Conservation (phyloP, 2,113 vertebrate genomes). For the Struthidea cinerea region DNA sequence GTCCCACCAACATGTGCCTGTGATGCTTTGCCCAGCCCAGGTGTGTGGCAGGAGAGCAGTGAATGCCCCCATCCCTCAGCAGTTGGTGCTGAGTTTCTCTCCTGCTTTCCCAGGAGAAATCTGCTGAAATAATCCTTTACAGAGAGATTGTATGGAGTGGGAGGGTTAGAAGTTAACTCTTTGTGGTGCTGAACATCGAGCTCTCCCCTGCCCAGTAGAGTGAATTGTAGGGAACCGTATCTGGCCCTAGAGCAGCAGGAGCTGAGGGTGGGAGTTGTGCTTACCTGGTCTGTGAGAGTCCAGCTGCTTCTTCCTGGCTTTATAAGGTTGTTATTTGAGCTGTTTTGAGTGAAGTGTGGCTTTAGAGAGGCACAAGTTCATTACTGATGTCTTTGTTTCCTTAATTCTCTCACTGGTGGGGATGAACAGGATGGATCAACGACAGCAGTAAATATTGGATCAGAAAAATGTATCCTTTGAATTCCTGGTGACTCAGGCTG, state of each 20-base stretch:
- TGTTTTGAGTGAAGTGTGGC: neutral
- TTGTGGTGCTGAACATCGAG: neutral
- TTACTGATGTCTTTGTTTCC: neutral
- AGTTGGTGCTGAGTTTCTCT: too few relatives aligned
- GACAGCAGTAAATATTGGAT: constrained; percentile 14
- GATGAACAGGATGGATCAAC: constrained; percentile 62
- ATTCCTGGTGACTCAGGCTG: neutral
- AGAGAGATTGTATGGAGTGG: neutral
- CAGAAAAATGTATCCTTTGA: constrained; percentile 79
- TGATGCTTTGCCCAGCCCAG: neutral
- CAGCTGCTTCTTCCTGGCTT: neutral
- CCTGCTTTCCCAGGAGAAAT: neutral
- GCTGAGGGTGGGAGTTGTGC: neutral
- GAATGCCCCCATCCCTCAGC: neutral
- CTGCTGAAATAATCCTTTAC: neutral
- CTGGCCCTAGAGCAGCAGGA: neutral
- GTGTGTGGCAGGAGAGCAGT: neutral
- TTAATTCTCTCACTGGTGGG: constrained; percentile 69
- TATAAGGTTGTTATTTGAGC: accelerated
- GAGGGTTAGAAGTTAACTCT: neutral
- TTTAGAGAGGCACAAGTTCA: neutral
- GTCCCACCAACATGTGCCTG: accelerated
- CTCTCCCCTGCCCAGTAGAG: neutral
- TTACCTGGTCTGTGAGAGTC: neutral
- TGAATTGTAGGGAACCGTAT: accelerated